These are phyloP conservation scores for Porites lobata DNA, from an alignment of 92 coral and sea anemone species.

Conservation along the genomic window DNA sequence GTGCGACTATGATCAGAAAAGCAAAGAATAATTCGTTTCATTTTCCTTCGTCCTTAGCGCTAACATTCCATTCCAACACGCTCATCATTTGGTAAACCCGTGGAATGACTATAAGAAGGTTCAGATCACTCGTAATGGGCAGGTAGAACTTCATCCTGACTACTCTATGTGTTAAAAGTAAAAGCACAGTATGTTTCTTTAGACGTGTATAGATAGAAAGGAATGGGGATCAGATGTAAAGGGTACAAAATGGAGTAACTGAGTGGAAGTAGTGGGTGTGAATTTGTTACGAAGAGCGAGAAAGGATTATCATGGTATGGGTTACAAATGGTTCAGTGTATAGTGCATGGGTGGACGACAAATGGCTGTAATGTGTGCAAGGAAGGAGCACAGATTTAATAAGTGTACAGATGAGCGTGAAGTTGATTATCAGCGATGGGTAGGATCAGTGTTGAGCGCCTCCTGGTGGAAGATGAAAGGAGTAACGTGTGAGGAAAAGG, in stretches of 20 bases:
- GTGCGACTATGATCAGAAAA: no score
- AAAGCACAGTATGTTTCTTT: not conserved
- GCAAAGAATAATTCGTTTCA: not conserved
- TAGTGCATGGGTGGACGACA: no score
- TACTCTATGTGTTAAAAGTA: not conserved
- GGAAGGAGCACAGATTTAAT: no score
- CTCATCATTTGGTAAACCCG: constrained; percentile 94
- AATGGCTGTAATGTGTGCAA: no score
- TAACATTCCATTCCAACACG: constrained; percentile 95
- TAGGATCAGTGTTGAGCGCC: no score
- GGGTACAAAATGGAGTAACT: not conserved
- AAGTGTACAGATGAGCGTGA: no score
- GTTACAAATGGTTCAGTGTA: not conserved
- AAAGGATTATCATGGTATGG: not conserved
- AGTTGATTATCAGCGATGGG: no score
- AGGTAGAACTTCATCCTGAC: constrained; percentile 59
- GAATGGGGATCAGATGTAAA: not conserved
- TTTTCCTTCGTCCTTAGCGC: constrained; percentile 66
- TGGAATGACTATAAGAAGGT: constrained; percentile 99
- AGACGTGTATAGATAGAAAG: not conserved
- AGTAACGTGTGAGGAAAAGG: no score
- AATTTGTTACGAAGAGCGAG: no score
- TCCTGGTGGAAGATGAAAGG: no score
- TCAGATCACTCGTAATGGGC: constrained; percentile 98
- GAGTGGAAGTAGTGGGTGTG: not conserved